A percentile compares a stretch with the other conserved stretches of the same genome.
Conservation (phyloP, 2,888 invertebrate species). For the Lasioglossum pauxillum region DNA sequence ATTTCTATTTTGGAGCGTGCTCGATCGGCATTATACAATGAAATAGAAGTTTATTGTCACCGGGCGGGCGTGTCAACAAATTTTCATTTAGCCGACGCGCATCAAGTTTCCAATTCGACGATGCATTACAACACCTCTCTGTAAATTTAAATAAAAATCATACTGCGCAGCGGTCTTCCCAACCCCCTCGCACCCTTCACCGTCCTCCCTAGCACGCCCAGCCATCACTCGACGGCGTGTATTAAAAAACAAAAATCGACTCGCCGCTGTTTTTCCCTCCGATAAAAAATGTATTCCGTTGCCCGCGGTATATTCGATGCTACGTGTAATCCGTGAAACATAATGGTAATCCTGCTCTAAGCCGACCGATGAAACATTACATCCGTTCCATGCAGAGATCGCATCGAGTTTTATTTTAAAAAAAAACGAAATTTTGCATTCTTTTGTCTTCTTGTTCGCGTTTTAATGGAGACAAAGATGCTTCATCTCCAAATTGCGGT, state of each 20-base stretch:
- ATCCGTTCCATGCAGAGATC: conserved; percentile 23
- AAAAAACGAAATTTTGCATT: neutral
- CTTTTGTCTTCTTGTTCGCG: neutral
- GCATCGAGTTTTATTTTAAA: conserved; percentile 26
- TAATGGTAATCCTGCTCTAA: conserved; percentile 66
- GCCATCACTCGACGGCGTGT: conserved; percentile 7
- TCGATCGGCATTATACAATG: conserved; percentile 33
- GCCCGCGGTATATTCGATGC: conserved; percentile 47
- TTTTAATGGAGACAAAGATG: neutral
- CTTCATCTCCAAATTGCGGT: neutral
- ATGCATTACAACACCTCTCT: conserved; percentile 42
- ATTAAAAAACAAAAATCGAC: conserved; percentile 54
- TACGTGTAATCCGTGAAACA: conserved; percentile 54
- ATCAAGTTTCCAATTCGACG: conserved; percentile 59
- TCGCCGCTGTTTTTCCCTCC: conserved; percentile 8
- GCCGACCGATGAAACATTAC: conserved; percentile 65
- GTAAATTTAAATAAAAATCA: conserved; percentile 57
- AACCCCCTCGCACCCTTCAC: neutral
- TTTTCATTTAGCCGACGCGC: conserved; percentile 63
- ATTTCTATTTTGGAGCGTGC: conserved; percentile 36
- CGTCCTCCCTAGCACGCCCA: neutral
- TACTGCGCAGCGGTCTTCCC: neutral
- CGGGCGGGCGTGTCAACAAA: conserved; percentile 52
- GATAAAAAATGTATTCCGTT: conserved; percentile 55
- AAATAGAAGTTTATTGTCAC: conserved; percentile 55